Percentiles rank a stretch among this genome's conserved stretches.
These are phyloP conservation scores for Trisateles emortualis DNA, from an alignment of 2,888 invertebrate genomes.

Conservation along the genomic window DNA sequence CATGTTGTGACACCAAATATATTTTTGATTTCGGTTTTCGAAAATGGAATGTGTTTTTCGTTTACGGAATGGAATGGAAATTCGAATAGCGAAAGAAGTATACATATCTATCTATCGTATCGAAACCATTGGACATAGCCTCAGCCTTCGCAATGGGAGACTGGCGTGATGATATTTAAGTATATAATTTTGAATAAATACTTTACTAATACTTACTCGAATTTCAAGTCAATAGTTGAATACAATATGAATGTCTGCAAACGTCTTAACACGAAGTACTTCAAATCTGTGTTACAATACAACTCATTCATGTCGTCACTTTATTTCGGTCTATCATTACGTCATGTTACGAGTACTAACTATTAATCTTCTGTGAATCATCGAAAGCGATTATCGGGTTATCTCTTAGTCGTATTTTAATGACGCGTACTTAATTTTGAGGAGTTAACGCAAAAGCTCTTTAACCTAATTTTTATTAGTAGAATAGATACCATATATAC, in stretches of 20 bases:
- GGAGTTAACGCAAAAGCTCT: constrained; percentile 3
- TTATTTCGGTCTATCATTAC: constrained; percentile 40
- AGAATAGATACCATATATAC: background rate
- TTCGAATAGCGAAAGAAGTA: no score
- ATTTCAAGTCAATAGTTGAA: no score
- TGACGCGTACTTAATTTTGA: constrained; percentile 19
- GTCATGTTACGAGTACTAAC: constrained; percentile 31
- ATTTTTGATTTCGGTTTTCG: no score
- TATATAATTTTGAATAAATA: no score
- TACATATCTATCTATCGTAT: no score
- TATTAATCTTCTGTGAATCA: constrained; percentile 27
- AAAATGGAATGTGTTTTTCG: no score
- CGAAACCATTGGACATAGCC: no score
- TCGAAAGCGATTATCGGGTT: constrained; percentile 21
- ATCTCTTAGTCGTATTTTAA: constrained; percentile 27
- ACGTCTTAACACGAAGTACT: constrained; percentile 1
- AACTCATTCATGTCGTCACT: constrained; percentile 42
- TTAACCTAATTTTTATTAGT: background rate
- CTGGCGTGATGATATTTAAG: no score
- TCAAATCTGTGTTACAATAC: constrained; percentile 12
- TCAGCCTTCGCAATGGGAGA: no score
- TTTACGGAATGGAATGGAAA: no score
- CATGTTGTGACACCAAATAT: no score
- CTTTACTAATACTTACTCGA: no score
- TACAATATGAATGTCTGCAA: background rate